Evolutionary conservation across 1,140 invertebrate genomes (phyloP).

Genomic region (Cherax quadricarinatus): DNA sequence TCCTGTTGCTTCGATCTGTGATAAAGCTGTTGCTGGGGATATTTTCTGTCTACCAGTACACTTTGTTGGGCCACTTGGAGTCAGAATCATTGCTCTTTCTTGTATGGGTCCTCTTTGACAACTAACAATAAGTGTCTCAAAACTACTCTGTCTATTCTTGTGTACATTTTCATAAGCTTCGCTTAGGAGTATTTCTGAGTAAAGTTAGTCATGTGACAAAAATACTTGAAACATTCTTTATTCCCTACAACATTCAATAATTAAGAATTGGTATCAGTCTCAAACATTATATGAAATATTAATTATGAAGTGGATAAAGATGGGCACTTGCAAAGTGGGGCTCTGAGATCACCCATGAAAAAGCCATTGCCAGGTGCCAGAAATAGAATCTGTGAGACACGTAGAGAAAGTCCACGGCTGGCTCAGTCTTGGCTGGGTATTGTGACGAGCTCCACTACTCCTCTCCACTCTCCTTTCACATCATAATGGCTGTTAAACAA

Average conservation of each 20-base stretch:
- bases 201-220: background rate
- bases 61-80: conserved; percentile 17
- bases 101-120: conserved; percentile 1
- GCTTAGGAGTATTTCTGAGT: conserved; percentile 17
- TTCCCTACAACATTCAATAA: background rate
- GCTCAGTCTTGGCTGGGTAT: conserved; percentile 60
- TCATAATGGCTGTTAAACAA: conserved; percentile 42
- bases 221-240: background rate
- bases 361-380: conserved; percentile 48
- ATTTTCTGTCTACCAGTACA: background rate
- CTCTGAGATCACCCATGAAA: conserved; percentile 62
- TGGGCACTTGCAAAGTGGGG: conserved; percentile 48
- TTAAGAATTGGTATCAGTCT: background rate
- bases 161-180: conserved; percentile 18
- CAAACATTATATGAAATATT: conserved; percentile 13
- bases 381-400: conserved; percentile 57
- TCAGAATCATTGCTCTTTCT: conserved; percentile 1
- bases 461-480: conserved; percentile 33
- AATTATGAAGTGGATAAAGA: conserved; percentile 14
- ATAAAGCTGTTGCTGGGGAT: conserved; percentile 34
- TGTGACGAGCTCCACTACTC: conserved; percentile 57
- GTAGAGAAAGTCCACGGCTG: conserved; percentile 35
- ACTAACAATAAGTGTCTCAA: conserved; percentile 31
- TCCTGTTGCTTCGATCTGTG: conserved; percentile 50
- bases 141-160: conserved; percentile 2